Percentiles rank a stretch among this genome's conserved stretches.
Evolutionary conservation across 2,888 invertebrate genomes (phyloP).

Genomic region (Esperia sulphurella): DNA sequence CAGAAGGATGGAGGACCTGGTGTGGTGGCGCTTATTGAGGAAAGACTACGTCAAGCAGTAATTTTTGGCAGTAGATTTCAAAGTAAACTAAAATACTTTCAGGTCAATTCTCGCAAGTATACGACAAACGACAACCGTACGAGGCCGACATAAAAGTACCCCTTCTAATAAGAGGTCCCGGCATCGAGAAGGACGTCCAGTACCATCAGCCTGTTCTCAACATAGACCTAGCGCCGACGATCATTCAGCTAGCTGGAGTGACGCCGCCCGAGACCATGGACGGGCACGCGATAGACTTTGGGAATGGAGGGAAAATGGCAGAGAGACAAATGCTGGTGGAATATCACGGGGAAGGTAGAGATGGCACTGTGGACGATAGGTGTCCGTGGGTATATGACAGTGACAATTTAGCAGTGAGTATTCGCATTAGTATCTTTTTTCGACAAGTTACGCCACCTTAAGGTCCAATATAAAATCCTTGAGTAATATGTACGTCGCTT

Average conservation of each 20-base stretch:
- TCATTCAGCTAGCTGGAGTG: constrained; percentile 84
- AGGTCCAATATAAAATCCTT: too few species aligned
- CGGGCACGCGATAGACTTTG: constrained; percentile 63
- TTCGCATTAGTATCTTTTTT: neutral
- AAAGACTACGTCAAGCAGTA: too few species aligned
- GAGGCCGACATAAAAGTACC: constrained; percentile 94
- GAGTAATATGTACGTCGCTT: too few species aligned
- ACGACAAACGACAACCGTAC: constrained; percentile 94
- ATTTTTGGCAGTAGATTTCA: too few species aligned
- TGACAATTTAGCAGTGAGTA: constrained; percentile 80
- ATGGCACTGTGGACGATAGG: constrained; percentile 68
- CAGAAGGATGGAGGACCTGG: too few species aligned
- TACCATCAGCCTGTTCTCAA: constrained; percentile 81
- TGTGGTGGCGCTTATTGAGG: too few species aligned
- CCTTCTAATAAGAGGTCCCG: constrained; percentile 88
- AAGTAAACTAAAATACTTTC: too few species aligned
- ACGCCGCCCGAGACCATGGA: constrained; percentile 78
- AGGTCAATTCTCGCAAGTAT: constrained; percentile 93
- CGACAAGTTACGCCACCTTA: too few species aligned
- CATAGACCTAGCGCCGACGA: constrained; percentile 92
- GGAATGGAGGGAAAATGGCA: constrained; percentile 19
- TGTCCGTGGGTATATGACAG: constrained; percentile 83
- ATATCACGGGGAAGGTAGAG: constrained; percentile 88
- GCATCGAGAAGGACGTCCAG: constrained; percentile 66
- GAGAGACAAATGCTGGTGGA: constrained; percentile 85